Conservation (phyloP, 2,888 invertebrate genomes). For the Gastracanthus pulcherrimus region DNA sequence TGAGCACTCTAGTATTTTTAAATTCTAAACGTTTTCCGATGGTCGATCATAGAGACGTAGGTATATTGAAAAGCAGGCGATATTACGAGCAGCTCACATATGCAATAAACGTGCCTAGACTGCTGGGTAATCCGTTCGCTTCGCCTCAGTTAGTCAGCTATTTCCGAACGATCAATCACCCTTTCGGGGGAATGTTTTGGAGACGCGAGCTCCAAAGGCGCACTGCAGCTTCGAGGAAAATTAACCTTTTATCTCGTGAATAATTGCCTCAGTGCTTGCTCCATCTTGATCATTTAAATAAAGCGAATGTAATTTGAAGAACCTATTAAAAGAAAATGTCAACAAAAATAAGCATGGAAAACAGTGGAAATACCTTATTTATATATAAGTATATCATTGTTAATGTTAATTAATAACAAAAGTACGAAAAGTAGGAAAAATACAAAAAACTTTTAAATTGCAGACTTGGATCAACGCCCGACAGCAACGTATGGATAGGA, state of each 20-base stretch:
- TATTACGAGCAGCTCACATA: not conserved
- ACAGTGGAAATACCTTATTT: not conserved
- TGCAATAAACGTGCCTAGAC: slow-evolving; percentile 39
- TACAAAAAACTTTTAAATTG: slow-evolving; percentile 57
- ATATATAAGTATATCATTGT: not conserved
- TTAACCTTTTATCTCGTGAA: slow-evolving; percentile 28
- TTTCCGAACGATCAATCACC: slow-evolving; percentile 63
- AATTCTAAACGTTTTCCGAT: not conserved
- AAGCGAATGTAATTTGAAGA: too few relatives aligned
- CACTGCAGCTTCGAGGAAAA: slow-evolving; percentile 2
- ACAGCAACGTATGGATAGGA: slow-evolving; percentile 89
- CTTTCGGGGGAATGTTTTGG: slow-evolving; percentile 35
- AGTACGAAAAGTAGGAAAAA: not conserved
- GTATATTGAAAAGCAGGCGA: slow-evolving; percentile 19
- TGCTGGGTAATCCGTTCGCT: slow-evolving; percentile 5
- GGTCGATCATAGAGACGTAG: not conserved
- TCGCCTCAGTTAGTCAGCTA: slow-evolving; percentile 61
- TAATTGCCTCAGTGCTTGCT: not conserved
- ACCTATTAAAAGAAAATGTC: too few relatives aligned
- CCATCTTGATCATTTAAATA: slow-evolving; percentile 2
- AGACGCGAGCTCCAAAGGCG: slow-evolving; percentile 6
- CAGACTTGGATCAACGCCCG: slow-evolving; percentile 84
- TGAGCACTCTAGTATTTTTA: not conserved
- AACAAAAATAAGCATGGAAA: too few relatives aligned
- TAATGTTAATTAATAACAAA: not conserved